A percentile compares a stretch with the other conserved stretches of the same genome.
Evolutionary conservation across 2,797 vertebrate species (phyloP).

Genomic region (Dryobates pubescens): DNA sequence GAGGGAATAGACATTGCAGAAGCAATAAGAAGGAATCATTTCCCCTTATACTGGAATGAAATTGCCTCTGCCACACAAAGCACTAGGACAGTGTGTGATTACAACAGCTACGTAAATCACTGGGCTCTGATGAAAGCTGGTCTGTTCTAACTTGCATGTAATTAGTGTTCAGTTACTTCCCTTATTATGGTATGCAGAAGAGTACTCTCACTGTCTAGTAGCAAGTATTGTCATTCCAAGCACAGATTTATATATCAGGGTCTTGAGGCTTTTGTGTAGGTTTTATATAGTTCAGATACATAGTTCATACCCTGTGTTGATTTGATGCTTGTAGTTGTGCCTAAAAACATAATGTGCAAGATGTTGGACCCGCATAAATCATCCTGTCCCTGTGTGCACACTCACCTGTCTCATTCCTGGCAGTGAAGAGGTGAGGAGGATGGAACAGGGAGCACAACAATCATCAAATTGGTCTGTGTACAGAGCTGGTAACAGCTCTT

Average conservation of each 20-base stretch:
- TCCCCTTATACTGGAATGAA: neutral
- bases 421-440: neutral
- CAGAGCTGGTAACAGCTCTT: neutral
- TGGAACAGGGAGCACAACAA: neutral
- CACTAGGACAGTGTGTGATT: neutral
- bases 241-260: neutral
- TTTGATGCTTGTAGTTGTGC: neutral
- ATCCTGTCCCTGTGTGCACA: neutral
- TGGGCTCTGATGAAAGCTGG: neutral
- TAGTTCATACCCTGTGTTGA: neutral
- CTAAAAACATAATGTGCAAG: neutral
- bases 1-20: neutral
- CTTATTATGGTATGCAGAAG: neutral
- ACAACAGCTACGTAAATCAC: neutral
- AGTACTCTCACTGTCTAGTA: neutral
- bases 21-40: conserved; percentile 41
- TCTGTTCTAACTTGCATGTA: neutral
- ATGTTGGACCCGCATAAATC: neutral
- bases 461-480: neutral
- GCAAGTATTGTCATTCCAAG: neutral
- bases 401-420: neutral
- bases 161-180: neutral
- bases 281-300: neutral
- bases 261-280: neutral
- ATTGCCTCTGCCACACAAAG: neutral